Percentiles rank a stretch among this genome's conserved stretches.
Conservation (phyloP, 2,888 invertebrate species). For the Biston betularia region DNA sequence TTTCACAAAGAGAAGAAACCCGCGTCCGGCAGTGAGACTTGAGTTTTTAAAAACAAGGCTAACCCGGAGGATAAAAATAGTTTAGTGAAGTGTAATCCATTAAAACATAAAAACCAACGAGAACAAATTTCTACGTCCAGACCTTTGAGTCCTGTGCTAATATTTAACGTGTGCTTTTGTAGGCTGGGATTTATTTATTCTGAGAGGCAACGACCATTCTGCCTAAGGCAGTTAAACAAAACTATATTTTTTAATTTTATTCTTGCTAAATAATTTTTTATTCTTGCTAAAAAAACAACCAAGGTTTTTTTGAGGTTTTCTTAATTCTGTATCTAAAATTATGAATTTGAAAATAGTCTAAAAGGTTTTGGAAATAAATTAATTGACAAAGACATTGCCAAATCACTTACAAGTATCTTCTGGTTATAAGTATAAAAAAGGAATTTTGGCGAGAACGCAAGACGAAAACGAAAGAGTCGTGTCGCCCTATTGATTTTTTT, state of each 20-base stretch:
- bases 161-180: slow-evolving; percentile 45
- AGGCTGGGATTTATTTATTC: slow-evolving; percentile 52
- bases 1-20: too few species aligned
- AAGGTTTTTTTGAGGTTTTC: background rate
- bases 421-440: too few species aligned
- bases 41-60: too few species aligned
- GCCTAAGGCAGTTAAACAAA: slow-evolving; percentile 27
- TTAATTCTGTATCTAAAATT: slow-evolving; percentile 1
- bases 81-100: slow-evolving; percentile 19
- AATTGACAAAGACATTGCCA: too few species aligned
- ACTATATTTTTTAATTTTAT: slow-evolving; percentile 12
- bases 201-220: slow-evolving; percentile 7
- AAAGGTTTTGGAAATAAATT: too few species aligned
- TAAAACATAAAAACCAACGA: slow-evolving; percentile 33
- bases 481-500: too few species aligned
- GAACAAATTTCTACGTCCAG: slow-evolving; percentile 27
- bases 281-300: slow-evolving; percentile 8
- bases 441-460: too few species aligned
- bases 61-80: background rate
- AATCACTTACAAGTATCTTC: too few species aligned
- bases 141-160: slow-evolving; percentile 53
- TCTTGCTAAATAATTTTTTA: slow-evolving; percentile 7
- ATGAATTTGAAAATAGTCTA: background rate
- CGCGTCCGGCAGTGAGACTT: too few species aligned
- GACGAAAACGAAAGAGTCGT: too few species aligned